Evolutionary conservation across 2,797 vertebrate species (phyloP).

Genomic region (Sebastes steindachneri): DNA sequence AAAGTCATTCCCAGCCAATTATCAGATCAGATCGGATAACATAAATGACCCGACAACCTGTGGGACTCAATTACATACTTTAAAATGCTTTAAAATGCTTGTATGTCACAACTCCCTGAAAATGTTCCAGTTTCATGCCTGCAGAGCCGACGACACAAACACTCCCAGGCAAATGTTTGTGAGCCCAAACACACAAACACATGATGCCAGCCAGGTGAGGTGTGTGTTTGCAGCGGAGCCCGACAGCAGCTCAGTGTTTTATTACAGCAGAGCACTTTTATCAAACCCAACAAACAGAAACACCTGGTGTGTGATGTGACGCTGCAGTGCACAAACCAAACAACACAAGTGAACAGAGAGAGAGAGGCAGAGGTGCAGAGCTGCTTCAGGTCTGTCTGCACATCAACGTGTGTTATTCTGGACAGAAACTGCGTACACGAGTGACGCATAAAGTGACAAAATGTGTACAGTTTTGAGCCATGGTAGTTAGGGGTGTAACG

Average conservation of each 20-base stretch:
- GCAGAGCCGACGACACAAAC: constrained; percentile 25
- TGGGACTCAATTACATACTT: background rate
- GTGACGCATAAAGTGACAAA: background rate
- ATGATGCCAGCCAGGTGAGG: constrained; percentile 36
- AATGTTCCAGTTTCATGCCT: constrained; percentile 16
- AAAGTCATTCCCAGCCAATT: background rate
- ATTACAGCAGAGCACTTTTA: constrained; percentile 61
- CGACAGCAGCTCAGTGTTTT: constrained; percentile 58
- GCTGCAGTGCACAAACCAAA: constrained; percentile 59
- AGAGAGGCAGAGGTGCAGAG: background rate
- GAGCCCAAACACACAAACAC: constrained; percentile 15
- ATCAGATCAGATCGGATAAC: background rate
- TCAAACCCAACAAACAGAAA: constrained; percentile 66
- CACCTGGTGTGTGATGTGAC: constrained; percentile 62
- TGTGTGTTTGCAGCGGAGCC: constrained; percentile 47
- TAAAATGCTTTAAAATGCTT: background rate
- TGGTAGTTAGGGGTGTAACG: background rate
- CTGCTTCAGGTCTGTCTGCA: background rate
- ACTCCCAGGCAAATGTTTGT: constrained; percentile 46
- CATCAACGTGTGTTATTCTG: background rate
- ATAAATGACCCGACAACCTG: background rate
- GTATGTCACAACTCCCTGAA: constrained; percentile 1
- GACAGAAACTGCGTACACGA: background rate
- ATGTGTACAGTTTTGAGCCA: background rate
- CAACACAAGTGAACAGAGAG: constrained; percentile 17